A percentile compares a stretch with the other conserved stretches of the same genome.
Conservation (phyloP, 2,888 invertebrate genomes). For the Dryocosmus kuriphilus region DNA sequence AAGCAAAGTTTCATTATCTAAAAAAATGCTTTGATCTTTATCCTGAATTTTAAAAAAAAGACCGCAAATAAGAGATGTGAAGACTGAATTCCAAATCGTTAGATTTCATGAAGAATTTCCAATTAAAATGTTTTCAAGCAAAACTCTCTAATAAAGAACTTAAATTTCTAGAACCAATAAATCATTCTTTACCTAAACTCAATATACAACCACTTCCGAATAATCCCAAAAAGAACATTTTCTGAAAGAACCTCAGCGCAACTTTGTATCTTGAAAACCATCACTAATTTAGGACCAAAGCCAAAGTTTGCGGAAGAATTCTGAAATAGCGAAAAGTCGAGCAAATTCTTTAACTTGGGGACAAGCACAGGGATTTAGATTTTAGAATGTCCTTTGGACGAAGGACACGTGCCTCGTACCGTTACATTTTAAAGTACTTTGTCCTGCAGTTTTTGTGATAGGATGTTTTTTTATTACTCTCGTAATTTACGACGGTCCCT, state of each 20-base stretch:
- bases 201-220: background rate
- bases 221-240: background rate
- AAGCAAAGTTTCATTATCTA: too few relatives aligned
- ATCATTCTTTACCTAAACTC: background rate
- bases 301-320: conserved; percentile 14
- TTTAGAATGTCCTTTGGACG: conserved; percentile 42
- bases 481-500: conserved; percentile 65
- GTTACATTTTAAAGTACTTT: conserved; percentile 67
- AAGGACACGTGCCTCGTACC: conserved; percentile 61
- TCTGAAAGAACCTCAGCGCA: background rate
- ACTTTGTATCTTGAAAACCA: conserved; percentile 7
- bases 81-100: too few relatives aligned
- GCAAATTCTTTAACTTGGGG: background rate
- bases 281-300: background rate
- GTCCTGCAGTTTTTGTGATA: conserved; percentile 65
- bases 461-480: conserved; percentile 58
- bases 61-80: too few relatives aligned
- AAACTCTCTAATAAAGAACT: too few relatives aligned
- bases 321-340: conserved; percentile 3
- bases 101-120: too few relatives aligned
- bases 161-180: background rate
- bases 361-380: background rate
- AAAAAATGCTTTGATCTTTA: too few relatives aligned
- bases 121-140: too few relatives aligned
- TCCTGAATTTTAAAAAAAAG: too few relatives aligned